Conservation (phyloP, 2,797 vertebrate genomes). For the Chiroxiphia lanceolata region DNA sequence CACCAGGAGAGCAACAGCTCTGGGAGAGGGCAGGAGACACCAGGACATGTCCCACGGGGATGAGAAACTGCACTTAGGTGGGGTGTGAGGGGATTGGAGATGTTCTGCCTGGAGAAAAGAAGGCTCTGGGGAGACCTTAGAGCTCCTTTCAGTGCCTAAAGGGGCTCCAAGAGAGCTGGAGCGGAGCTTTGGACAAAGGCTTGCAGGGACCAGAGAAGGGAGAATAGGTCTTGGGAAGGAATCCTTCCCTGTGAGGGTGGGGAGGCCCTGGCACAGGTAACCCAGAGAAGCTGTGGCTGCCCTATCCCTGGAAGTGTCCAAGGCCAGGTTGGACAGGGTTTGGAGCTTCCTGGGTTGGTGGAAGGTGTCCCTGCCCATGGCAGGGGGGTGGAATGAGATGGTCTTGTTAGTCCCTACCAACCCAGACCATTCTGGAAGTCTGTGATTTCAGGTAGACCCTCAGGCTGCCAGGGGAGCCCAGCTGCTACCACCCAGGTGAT, state of each 20-base stretch:
- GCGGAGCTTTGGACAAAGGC: background rate
- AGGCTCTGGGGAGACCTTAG: background rate
- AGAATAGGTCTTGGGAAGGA: background rate
- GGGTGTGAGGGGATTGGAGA: background rate
- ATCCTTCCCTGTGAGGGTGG: fast-evolving
- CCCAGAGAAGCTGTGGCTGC: background rate
- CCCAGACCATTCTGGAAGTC: background rate
- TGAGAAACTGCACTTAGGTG: background rate
- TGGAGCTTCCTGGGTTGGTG: fast-evolving
- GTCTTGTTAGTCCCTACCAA: background rate
- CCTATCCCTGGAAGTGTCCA: background rate
- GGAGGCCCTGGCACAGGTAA: fast-evolving
- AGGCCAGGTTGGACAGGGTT: fast-evolving
- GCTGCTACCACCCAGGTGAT: background rate
- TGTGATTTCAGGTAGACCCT: background rate
- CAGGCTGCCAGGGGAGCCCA: background rate
- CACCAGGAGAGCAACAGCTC: background rate
- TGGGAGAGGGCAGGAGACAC: background rate
- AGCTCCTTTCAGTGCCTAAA: background rate
- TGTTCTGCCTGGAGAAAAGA: background rate
- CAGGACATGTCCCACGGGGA: background rate
- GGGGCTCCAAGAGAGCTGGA: background rate
- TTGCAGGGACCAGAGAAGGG: background rate
- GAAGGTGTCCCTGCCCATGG: background rate
- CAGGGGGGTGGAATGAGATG: fast-evolving